phyloP scores from a whole-genome alignment of 1,140 invertebrate genomes.

The Nebria ingens region DNA sequence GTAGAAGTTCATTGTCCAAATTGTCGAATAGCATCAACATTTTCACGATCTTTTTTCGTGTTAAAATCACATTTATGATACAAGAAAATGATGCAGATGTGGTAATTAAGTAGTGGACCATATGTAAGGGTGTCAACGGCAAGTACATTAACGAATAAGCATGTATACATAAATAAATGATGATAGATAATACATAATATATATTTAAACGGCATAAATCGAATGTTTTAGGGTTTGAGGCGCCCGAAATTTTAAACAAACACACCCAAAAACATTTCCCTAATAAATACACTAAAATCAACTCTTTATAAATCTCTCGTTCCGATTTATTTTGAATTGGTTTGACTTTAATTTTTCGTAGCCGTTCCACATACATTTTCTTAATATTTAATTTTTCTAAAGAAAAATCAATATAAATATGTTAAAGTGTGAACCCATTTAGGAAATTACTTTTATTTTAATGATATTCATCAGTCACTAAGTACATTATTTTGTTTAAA shows the following conservation, averaged over 20 bases:
- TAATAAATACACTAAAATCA: background rate
- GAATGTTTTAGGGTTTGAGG: background rate
- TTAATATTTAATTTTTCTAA: background rate
- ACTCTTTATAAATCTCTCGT: background rate
- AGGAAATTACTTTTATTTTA: background rate
- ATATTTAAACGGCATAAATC: too few species aligned
- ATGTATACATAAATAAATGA: too few species aligned
- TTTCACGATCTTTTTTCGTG: background rate
- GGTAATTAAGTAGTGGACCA: too few species aligned
- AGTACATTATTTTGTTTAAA: constrained; percentile 7
- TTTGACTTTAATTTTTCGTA: background rate
- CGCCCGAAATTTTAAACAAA: background rate
- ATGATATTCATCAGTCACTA: background rate
- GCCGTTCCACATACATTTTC: too few species aligned
- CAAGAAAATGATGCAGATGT: background rate
- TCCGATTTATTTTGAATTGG: background rate
- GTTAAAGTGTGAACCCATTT: background rate
- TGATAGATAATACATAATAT: too few species aligned
- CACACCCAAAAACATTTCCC: background rate
- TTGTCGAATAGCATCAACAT: background rate
- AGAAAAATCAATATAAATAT: background rate
- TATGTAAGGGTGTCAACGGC: too few species aligned
- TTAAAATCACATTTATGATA: background rate
- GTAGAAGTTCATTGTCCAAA: background rate
- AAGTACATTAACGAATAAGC: too few species aligned